A percentile compares a stretch with the other conserved stretches of the same genome.
phyloP scores from a whole-genome alignment of 2,888 invertebrate species.

The Thera obeliscata region DNA sequence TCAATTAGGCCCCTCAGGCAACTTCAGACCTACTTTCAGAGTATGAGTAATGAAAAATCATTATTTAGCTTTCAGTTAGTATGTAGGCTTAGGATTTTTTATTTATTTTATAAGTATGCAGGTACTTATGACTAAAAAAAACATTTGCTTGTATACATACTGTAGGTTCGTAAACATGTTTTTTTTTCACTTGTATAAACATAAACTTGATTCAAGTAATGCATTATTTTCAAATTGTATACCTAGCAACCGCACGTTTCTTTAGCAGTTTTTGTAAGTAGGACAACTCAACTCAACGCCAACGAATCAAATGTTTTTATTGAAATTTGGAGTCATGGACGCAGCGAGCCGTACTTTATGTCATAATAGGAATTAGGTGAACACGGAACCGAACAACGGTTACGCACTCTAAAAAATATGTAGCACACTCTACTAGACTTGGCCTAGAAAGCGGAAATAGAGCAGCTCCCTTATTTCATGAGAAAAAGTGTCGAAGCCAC shows the following conservation, averaged over 20 bases:
- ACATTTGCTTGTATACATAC: no score
- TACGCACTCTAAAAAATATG: background rate
- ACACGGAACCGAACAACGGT: constrained; percentile 6
- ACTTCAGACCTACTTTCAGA: no score
- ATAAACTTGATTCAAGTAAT: background rate
- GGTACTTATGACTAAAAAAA: no score
- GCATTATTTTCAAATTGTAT: background rate
- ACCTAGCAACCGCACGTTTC: background rate
- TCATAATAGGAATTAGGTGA: constrained; percentile 22
- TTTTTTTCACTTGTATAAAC: background rate
- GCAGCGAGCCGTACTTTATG: constrained; percentile 24
- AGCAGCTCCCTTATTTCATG: background rate
- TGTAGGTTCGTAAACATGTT: no score
- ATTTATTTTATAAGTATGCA: no score
- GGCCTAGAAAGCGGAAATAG: background rate
- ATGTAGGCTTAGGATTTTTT: no score
- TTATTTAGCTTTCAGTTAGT: no score
- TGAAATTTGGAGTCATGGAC: constrained; percentile 7
- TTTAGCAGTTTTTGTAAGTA: constrained; percentile 7
- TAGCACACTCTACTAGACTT: constrained; percentile 2
- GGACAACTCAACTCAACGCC: constrained; percentile 4
- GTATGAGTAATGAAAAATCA: no score
- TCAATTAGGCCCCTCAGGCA: no score
- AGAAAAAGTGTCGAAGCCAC: no score
- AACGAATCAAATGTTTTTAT: constrained; percentile 7